phyloP scores from a whole-genome alignment of 1,140 invertebrate species.

The Rhizoglyphus robini region DNA sequence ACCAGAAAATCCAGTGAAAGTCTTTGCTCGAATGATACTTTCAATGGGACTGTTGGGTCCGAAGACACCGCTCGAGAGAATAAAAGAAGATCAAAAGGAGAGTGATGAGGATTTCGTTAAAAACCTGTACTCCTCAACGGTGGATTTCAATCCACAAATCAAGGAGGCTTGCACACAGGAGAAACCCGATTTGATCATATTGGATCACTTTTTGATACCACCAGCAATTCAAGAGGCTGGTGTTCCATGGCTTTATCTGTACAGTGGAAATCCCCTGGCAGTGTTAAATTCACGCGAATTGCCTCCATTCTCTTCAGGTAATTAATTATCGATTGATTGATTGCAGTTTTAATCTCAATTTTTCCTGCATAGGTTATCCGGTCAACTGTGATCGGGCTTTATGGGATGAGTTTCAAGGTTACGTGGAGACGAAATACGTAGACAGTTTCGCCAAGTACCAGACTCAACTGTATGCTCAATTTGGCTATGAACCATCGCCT shows the following conservation, averaged over 20 bases:
- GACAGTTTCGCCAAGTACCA: not conserved
- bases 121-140: not conserved
- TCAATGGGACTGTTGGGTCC: not conserved
- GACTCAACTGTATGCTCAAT: not conserved
- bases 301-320: too few species aligned
- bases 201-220: too few species aligned
- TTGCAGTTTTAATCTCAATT: too few species aligned
- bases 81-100: not conserved
- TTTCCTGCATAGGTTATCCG: not conserved
- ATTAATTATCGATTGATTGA: too few species aligned
- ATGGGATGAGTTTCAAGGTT: not conserved
- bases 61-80: not conserved
- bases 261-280: too few species aligned
- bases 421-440: too few species aligned
- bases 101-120: not conserved
- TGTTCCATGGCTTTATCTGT: too few species aligned
- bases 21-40: not conserved
- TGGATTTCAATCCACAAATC: conserved; percentile 7
- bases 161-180: too few species aligned
- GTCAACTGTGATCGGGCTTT: not conserved
- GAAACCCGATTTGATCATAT: too few species aligned
- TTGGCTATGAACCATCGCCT: not conserved
- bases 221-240: too few species aligned
- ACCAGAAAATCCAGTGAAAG: conserved; percentile 1
- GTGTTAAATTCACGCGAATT: too few species aligned